A percentile compares a stretch with the other conserved stretches of the same genome.
These are phyloP conservation scores for Rhabditoides inermis DNA, from an alignment of 2,888 invertebrate genomes.

Conservation along the genomic window DNA sequence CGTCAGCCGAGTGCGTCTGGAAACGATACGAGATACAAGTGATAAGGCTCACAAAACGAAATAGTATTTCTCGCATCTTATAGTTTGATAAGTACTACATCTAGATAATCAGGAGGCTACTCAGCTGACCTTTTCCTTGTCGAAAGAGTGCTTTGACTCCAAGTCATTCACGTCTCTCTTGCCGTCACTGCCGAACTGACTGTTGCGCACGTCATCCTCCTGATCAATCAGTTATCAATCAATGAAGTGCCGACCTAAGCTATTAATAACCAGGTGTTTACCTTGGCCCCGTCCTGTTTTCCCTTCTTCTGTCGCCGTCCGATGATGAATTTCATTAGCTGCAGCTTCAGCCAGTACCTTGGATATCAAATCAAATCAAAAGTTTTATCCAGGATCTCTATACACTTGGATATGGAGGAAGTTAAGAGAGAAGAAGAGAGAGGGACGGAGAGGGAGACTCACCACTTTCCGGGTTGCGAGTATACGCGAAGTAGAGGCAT, in stretches of 20 bases:
- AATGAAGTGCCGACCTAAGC: too few relatives aligned
- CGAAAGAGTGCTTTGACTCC: constrained; percentile 32
- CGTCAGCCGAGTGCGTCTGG: constrained; percentile 64
- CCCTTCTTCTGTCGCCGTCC: constrained; percentile 21
- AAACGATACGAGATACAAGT: too few relatives aligned
- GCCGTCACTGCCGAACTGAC: constrained; percentile 32
- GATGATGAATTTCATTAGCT: constrained; percentile 33
- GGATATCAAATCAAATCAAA: neutral
- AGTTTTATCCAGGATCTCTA: neutral
- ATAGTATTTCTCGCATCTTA: neutral
- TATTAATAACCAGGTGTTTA: too few relatives aligned
- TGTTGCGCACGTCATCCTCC: constrained; percentile 30
- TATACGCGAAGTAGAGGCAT: constrained; percentile 19
- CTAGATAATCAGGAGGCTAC: too few relatives aligned
- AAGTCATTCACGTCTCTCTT: constrained; percentile 22
- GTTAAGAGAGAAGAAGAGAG: too few relatives aligned
- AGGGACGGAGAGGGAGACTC: neutral
- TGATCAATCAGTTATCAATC: too few relatives aligned
- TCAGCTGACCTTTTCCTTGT: constrained; percentile 11
- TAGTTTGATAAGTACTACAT: too few relatives aligned
- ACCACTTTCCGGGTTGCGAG: constrained; percentile 31
- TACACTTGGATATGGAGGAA: neutral
- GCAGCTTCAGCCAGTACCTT: constrained; percentile 35
- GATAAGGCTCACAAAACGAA: too few relatives aligned
- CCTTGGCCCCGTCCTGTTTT: too few relatives aligned